These are phyloP conservation scores for Vimba vimba DNA, from an alignment of 2,113 vertebrate genomes.

Conservation along the genomic window DNA sequence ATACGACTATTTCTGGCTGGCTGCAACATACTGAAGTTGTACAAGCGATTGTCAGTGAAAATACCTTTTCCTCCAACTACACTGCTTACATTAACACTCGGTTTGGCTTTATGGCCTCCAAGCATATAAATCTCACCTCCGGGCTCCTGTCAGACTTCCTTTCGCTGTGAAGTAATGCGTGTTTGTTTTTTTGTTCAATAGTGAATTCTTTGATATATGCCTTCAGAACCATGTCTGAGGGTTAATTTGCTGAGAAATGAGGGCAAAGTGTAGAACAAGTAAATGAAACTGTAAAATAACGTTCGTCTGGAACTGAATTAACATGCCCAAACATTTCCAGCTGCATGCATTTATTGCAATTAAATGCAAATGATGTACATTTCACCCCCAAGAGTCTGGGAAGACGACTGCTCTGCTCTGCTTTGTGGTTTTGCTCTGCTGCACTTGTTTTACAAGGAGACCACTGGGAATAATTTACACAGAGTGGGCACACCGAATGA, in stretches of 20 bases:
- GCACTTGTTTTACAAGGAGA: conserved; percentile 43
- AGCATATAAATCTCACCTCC: conserved; percentile 41
- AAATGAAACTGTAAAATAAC: conserved; percentile 38
- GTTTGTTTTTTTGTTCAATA: neutral
- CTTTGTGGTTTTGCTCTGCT: conserved; percentile 45
- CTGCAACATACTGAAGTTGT: conserved; percentile 29
- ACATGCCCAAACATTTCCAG: conserved; percentile 50
- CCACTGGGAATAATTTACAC: conserved; percentile 57
- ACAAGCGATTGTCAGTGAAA: neutral
- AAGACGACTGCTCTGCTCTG: conserved; percentile 41
- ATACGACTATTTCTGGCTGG: neutral
- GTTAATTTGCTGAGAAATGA: neutral
- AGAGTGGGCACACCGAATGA: conserved; percentile 55
- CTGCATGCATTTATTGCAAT: conserved; percentile 59
- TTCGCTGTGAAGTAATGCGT: neutral
- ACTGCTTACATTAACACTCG: conserved; percentile 49
- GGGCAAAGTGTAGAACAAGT: conserved; percentile 28
- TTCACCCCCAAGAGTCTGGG: conserved; percentile 54
- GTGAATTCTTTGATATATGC: neutral
- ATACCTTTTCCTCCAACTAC: conserved; percentile 7
- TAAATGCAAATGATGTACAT: conserved; percentile 65
- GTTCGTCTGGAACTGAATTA: conserved; percentile 32
- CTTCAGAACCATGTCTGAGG: conserved; percentile 2
- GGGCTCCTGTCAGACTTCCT: neutral
- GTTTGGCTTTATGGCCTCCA: conserved; percentile 34